These are phyloP conservation scores for Diceros bicornis DNA, from an alignment of 2,797 vertebrate genomes.

Conservation along the genomic window DNA sequence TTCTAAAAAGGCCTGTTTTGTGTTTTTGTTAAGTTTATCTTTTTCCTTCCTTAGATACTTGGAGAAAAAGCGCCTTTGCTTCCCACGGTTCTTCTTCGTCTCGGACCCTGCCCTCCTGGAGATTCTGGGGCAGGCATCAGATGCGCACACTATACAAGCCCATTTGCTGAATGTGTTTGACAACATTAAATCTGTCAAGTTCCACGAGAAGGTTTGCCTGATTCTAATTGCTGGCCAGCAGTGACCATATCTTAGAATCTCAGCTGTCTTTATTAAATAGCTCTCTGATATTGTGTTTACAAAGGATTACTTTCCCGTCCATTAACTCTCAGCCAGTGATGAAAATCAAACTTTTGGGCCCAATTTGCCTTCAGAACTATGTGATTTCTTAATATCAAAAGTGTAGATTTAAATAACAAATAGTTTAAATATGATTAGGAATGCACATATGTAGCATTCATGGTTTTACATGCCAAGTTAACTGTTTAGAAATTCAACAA, in stretches of 20 bases:
- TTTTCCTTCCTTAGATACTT: constrained; percentile 91
- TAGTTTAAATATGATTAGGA: background rate
- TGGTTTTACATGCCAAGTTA: background rate
- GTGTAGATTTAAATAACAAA: background rate
- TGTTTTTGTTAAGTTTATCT: background rate
- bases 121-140: constrained; percentile 97
- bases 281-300: background rate
- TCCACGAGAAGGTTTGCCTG: constrained; percentile 94
- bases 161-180: constrained; percentile 98
- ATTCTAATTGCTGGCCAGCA: background rate
- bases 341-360: background rate
- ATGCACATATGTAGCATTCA: background rate
- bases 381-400: background rate
- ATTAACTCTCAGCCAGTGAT: background rate
- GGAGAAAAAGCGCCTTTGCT: constrained; percentile 97
- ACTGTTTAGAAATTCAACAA: constrained; percentile 2
- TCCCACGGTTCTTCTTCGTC: constrained; percentile 98
- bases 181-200: constrained; percentile 95
- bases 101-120: constrained; percentile 97
- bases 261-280: background rate
- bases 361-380: background rate
- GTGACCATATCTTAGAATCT: accelerated
- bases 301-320: background rate
- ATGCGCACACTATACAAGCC: constrained; percentile 97
- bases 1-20: background rate